phyloP scores from a whole-genome alignment of 2,888 invertebrate genomes.

The Esperia sulphurella region DNA sequence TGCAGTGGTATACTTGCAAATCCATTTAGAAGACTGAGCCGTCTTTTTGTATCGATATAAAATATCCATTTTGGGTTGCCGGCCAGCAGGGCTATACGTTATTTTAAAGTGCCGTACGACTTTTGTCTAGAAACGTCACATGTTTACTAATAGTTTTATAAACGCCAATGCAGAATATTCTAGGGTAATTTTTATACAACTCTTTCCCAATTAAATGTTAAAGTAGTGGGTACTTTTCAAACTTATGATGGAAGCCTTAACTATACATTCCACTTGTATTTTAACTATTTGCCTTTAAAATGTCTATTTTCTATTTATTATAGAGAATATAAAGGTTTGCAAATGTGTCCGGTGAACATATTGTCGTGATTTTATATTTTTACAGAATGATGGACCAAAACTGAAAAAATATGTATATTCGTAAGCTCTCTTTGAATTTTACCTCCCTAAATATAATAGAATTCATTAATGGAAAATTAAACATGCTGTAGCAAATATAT shows the following conservation, averaged over 20 bases:
- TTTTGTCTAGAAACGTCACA: not conserved
- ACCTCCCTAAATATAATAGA: conserved; percentile 19
- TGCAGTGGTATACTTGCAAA: too few species aligned
- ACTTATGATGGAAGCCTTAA: conserved; percentile 73
- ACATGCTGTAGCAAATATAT: too few species aligned
- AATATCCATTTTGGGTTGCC: too few species aligned
- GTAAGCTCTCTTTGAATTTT: conserved; percentile 57
- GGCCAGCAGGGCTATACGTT: too few species aligned
- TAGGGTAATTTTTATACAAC: conserved; percentile 4
- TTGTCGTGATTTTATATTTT: conserved; percentile 33
- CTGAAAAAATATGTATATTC: conserved; percentile 37
- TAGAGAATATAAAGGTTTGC: conserved; percentile 30
- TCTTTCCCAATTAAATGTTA: conserved; percentile 15
- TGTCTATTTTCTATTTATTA: conserved; percentile 52
- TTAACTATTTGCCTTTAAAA: conserved; percentile 58
- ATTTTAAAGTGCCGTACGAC: not conserved
- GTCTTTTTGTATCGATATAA: too few species aligned
- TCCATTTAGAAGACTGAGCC: too few species aligned
- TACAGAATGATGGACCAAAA: conserved; percentile 64
- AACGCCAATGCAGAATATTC: not conserved
- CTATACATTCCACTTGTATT: conserved; percentile 76
- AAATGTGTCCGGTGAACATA: conserved; percentile 18
- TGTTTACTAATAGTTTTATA: not conserved
- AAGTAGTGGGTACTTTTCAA: conserved; percentile 39
- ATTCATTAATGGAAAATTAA: too few species aligned